These are phyloP conservation scores for Synanthedon vespiformis DNA, from an alignment of 2,888 invertebrate species.

Conservation along the genomic window DNA sequence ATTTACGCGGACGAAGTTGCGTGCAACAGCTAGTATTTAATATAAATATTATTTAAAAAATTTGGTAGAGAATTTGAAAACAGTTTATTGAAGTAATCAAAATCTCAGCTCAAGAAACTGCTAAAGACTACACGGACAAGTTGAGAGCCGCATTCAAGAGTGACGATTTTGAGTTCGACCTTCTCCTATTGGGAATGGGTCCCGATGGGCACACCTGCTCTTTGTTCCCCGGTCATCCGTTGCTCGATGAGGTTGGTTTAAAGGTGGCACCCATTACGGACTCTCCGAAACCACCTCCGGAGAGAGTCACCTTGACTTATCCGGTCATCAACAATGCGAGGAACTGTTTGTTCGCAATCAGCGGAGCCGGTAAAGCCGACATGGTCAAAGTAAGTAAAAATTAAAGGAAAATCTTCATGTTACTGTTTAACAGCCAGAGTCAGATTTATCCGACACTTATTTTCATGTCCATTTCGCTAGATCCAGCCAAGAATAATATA, in stretches of 20 bases:
- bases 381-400: conserved; percentile 78
- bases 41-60: too few species aligned
- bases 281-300: conserved; percentile 96
- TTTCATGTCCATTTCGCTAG: too few species aligned
- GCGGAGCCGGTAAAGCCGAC: conserved; percentile 89
- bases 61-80: too few species aligned
- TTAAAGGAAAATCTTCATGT: too few species aligned
- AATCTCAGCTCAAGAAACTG: conserved; percentile 78
- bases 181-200: conserved; percentile 94
- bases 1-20: too few species aligned
- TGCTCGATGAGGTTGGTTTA: conserved; percentile 72
- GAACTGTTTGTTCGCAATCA: conserved; percentile 85
- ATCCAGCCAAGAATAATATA: too few species aligned
- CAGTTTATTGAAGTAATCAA: not conserved
- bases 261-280: conserved; percentile 89
- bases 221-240: conserved; percentile 86
- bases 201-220: conserved; percentile 99
- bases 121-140: conserved; percentile 78
- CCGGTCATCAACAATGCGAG: conserved; percentile 90
- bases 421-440: too few species aligned
- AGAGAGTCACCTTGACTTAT: conserved; percentile 90
- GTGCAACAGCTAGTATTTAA: too few species aligned
- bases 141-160: conserved; percentile 72
- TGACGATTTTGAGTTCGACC: conserved; percentile 77
- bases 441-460: too few species aligned